A percentile compares a stretch with the other conserved stretches of the same genome.
Conservation (phyloP, 2,888 invertebrate species). For the Torymus tubicola region DNA sequence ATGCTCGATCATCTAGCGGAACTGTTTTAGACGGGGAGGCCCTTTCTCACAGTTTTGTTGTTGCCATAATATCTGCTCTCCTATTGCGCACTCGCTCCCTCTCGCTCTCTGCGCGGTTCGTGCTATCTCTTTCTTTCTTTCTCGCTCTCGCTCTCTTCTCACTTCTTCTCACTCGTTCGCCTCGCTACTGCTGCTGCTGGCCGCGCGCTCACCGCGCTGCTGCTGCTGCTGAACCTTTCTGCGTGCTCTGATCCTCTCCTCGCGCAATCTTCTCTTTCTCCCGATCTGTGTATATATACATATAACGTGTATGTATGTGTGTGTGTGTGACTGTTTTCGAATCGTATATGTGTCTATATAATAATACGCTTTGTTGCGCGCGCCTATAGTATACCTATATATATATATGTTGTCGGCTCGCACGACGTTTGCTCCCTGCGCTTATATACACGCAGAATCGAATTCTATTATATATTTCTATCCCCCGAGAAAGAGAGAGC, state of each 20-base stretch:
- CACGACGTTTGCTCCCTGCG: too few species aligned
- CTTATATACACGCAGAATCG: too few species aligned
- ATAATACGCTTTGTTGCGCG: too few species aligned
- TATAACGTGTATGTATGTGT: too few species aligned
- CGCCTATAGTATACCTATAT: too few species aligned
- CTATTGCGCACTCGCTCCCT: not conserved
- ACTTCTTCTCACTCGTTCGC: slow-evolving; percentile 12
- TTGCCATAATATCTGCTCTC: slow-evolving; percentile 39
- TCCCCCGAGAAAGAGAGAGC: too few species aligned
- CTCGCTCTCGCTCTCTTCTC: slow-evolving; percentile 13
- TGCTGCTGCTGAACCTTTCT: slow-evolving; percentile 6
- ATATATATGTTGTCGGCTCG: too few species aligned
- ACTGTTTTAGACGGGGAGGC: slow-evolving; percentile 1
- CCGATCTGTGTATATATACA: not conserved
- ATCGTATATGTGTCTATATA: too few species aligned
- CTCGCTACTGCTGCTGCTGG: not conserved
- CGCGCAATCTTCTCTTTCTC: not conserved
- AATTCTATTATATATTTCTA: too few species aligned
- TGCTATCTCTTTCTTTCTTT: not conserved
- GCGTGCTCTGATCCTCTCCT: not conserved
- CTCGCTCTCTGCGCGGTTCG: not conserved
- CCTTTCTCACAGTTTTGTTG: slow-evolving; percentile 40
- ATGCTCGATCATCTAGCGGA: slow-evolving; percentile 68
- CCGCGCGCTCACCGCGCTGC: not conserved
- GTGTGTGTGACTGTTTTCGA: too few species aligned